Conservation (phyloP, 2,113 vertebrate species). For the Nasalis larvatus region DNA sequence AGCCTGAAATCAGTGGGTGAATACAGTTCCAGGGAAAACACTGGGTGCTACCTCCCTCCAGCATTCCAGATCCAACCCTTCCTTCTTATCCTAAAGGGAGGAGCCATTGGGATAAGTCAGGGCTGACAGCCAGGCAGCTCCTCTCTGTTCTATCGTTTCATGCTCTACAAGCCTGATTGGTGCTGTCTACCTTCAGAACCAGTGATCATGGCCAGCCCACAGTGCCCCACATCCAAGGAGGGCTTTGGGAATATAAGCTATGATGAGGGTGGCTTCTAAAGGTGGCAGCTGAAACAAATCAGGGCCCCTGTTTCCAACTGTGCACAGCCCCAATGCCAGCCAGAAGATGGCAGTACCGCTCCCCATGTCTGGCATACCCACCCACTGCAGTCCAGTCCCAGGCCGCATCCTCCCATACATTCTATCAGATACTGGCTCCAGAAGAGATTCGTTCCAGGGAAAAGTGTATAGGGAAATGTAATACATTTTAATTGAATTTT, state of each 20-base stretch:
- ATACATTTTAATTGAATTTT: conserved; percentile 47
- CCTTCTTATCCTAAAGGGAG: neutral
- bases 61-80: neutral
- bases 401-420: neutral
- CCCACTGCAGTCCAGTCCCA: neutral
- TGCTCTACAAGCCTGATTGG: fast-evolving
- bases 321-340: fast-evolving
- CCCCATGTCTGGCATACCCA: neutral
- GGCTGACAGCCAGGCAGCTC: neutral
- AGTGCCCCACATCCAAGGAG: neutral
- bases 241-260: neutral
- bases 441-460: neutral
- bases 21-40: neutral
- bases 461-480: conserved; percentile 3
- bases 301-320: neutral
- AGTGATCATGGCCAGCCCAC: neutral
- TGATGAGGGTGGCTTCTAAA: neutral
- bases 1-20: neutral
- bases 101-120: neutral
- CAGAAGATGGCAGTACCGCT: neutral
- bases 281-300: neutral
- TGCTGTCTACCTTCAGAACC: neutral
- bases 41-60: neutral
- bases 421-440: neutral
- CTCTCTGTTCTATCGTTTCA: neutral